Evolutionary conservation across 2,797 vertebrate species (phyloP).

Genomic region (Arrhamphus sclerolepis): DNA sequence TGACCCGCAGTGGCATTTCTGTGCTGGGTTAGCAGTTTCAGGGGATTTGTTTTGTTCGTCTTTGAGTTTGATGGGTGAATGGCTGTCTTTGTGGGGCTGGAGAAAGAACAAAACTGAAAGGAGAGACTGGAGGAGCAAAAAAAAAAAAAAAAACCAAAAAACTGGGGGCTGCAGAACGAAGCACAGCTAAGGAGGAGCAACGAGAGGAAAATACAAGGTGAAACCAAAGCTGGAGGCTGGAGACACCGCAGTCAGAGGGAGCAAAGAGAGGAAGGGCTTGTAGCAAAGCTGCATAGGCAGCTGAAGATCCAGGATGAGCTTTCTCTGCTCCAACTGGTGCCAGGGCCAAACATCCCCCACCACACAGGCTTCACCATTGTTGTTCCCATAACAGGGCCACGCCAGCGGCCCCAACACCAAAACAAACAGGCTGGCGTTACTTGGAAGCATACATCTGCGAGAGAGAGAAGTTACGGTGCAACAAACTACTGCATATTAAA

Average conservation of each 20-base stretch:
- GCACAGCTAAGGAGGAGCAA: constrained; percentile 25
- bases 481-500: not conserved
- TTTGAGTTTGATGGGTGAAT: constrained; percentile 62
- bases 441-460: not conserved
- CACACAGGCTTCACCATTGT: constrained; percentile 73
- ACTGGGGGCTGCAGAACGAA: constrained; percentile 24
- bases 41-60: constrained; percentile 58
- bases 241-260: too few species aligned
- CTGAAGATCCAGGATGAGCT: constrained; percentile 57
- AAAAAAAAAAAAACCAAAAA: not conserved
- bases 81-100: constrained; percentile 60
- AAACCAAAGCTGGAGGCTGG: too few species aligned
- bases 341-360: constrained; percentile 62
- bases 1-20: constrained; percentile 59
- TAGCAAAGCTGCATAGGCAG: too few species aligned
- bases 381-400: constrained; percentile 67
- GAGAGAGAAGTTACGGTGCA: not conserved
- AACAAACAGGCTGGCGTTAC: constrained; percentile 25
- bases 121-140: constrained; percentile 33
- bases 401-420: constrained; percentile 50
- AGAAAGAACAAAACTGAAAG: constrained; percentile 68
- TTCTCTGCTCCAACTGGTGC: constrained; percentile 63
- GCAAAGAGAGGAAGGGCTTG: constrained; percentile 11
- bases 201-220: too few species aligned
- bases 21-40: constrained; percentile 49